Conservation (phyloP, 2,888 invertebrate genomes). For the Epistrophe grossulariae region DNA sequence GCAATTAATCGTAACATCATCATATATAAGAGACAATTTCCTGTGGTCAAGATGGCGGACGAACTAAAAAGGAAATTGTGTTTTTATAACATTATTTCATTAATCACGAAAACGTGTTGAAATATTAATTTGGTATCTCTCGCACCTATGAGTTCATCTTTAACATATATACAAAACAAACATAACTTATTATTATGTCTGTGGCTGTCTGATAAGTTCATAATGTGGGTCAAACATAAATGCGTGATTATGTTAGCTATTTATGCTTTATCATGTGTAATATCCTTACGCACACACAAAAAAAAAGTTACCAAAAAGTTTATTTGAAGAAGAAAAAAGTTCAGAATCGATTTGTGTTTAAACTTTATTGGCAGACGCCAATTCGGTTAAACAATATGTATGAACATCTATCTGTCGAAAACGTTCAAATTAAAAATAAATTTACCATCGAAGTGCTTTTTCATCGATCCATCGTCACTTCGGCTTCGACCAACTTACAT, state of each 20-base stretch:
- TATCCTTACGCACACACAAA: neutral
- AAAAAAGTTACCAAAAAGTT: neutral
- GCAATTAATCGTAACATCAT: neutral
- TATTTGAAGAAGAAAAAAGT: neutral
- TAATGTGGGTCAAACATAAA: conserved; percentile 1
- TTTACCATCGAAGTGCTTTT: conserved; percentile 9
- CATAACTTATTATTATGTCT: neutral
- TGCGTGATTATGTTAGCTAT: neutral
- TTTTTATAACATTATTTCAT: conserved; percentile 8
- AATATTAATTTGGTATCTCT: conserved; percentile 23
- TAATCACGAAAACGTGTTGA: conserved; percentile 10
- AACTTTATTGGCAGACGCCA: neutral
- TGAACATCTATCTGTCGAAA: conserved; percentile 1
- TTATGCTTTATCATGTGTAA: neutral
- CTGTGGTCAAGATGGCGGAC: conserved; percentile 25
- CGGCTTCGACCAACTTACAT: neutral
- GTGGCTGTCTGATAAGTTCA: neutral
- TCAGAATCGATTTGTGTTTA: neutral
- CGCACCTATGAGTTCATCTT: neutral
- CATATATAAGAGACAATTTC: conserved; percentile 11
- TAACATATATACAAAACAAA: too few relatives aligned
- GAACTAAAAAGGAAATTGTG: neutral
- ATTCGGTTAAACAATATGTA: conserved; percentile 3
- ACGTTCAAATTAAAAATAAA: conserved; percentile 4
- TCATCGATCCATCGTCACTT: conserved; percentile 17